A percentile compares a stretch with the other conserved stretches of the same genome.
phyloP scores from a whole-genome alignment of 2,888 invertebrate species.

The Athalia rosae region DNA sequence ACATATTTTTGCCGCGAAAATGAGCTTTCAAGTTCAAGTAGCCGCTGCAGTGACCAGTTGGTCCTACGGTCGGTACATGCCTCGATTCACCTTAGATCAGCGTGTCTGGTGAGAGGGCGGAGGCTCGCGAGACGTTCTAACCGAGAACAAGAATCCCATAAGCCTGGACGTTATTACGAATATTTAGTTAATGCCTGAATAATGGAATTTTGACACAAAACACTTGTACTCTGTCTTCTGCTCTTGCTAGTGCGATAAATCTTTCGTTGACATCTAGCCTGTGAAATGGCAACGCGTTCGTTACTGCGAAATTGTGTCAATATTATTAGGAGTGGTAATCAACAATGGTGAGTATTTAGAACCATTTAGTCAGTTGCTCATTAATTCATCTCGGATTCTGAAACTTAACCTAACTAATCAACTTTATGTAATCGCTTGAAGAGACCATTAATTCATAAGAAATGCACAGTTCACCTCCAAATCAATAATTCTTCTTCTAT shows the following conservation, averaged over 20 bases:
- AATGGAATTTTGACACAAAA: slow-evolving; percentile 1
- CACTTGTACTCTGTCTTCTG: slow-evolving; percentile 15
- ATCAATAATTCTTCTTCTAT: neutral
- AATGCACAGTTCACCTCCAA: slow-evolving; percentile 25
- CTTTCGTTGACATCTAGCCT: slow-evolving; percentile 15
- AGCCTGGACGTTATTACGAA: too few relatives aligned
- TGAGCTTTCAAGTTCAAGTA: too few relatives aligned
- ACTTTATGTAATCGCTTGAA: slow-evolving; percentile 54
- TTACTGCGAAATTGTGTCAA: slow-evolving; percentile 52
- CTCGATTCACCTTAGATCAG: too few relatives aligned
- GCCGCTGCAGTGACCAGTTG: too few relatives aligned
- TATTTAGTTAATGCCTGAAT: neutral
- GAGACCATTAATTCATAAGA: neutral
- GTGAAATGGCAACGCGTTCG: slow-evolving; percentile 57
- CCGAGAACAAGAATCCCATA: too few relatives aligned
- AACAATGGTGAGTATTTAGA: slow-evolving; percentile 40
- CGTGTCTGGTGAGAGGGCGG: too few relatives aligned
- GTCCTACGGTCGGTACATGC: too few relatives aligned
- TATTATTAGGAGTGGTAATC: slow-evolving; percentile 49
- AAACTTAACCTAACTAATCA: slow-evolving; percentile 52
- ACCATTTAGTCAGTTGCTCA: neutral
- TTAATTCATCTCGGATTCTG: neutral
- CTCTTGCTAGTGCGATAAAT: neutral
- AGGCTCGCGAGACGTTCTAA: too few relatives aligned
- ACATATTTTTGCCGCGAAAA: too few relatives aligned